Evolutionary conservation across 37 sponge, comb jelly and placozoan species (phyloP).

Genomic region (Diacarnus erythraeanus): DNA sequence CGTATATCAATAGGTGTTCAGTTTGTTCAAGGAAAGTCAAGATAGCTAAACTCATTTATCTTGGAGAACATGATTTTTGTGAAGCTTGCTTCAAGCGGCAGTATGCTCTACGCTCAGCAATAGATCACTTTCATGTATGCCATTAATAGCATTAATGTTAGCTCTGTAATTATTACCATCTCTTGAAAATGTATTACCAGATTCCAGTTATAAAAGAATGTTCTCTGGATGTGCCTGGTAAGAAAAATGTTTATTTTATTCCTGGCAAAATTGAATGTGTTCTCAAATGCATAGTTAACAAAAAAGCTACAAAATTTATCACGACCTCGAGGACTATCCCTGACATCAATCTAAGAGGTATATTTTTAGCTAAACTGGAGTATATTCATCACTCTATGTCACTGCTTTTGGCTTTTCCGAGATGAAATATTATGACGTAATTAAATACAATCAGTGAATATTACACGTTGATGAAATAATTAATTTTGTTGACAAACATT

Average conservation of each 20-base stretch:
- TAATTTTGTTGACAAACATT: too few relatives aligned
- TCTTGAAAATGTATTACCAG: too few relatives aligned
- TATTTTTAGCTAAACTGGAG: background rate
- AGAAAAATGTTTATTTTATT: too few relatives aligned
- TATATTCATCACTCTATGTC: too few relatives aligned
- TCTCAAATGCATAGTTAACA: too few relatives aligned
- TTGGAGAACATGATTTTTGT: slow-evolving; percentile 61
- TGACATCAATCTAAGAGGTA: slow-evolving; percentile 70
- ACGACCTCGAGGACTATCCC: slow-evolving; percentile 48
- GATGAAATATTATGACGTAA: too few relatives aligned
- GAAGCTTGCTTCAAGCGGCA: slow-evolving; percentile 52
- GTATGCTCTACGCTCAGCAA: slow-evolving; percentile 53
- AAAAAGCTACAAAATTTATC: slow-evolving; percentile 48
- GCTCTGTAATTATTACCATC: background rate
- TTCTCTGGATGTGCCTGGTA: slow-evolving; percentile 56
- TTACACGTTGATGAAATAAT: too few relatives aligned
- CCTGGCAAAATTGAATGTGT: too few relatives aligned
- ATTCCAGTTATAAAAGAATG: slow-evolving; percentile 61
- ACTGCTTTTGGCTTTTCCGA: too few relatives aligned
- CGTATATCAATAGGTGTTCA: slow-evolving; percentile 25
- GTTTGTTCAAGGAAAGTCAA: slow-evolving; percentile 56
- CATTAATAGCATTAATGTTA: background rate
- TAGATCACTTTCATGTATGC: slow-evolving; percentile 74
- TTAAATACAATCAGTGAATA: too few relatives aligned
- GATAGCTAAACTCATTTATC: slow-evolving; percentile 5